These are phyloP conservation scores for Cosmia pyralina DNA, from an alignment of 2,888 invertebrate species.

Conservation along the genomic window DNA sequence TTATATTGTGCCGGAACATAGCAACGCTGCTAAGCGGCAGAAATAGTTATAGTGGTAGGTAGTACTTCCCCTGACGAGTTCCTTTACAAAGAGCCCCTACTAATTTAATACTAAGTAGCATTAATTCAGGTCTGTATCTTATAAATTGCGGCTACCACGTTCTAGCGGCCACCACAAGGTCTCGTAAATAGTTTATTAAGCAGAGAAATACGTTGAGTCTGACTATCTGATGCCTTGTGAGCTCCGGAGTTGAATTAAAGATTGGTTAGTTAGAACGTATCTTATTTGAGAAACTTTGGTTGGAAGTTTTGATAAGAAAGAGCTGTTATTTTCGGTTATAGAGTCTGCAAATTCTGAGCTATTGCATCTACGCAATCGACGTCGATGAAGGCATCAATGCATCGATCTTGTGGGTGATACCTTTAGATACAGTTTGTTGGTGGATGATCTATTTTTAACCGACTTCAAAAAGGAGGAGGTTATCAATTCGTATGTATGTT, in stretches of 20 bases:
- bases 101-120: conserved; percentile 9
- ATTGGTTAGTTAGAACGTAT: not conserved
- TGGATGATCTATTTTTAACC: not conserved
- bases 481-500: no score
- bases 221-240: conserved; percentile 15
- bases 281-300: conserved; percentile 11
- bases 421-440: not conserved
- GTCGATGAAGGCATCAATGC: not conserved
- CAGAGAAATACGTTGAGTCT: conserved; percentile 5
- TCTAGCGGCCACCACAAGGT: conserved; percentile 6
- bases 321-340: not conserved
- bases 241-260: conserved; percentile 13
- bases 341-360: not conserved
- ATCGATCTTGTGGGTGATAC: not conserved
- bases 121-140: conserved; percentile 17
- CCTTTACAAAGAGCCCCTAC: not conserved
- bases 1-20: not conserved
- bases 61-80: not conserved
- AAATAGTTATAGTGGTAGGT: not conserved
- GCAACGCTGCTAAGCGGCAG: not conserved
- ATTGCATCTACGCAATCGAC: not conserved
- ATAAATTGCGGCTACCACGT: conserved; percentile 24
- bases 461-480: no score
- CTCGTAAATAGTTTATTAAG: conserved; percentile 39
- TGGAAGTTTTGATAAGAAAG: not conserved